These are phyloP conservation scores for Aphodius sticticus DNA, from an alignment of 2,888 invertebrate genomes.

Conservation along the genomic window DNA sequence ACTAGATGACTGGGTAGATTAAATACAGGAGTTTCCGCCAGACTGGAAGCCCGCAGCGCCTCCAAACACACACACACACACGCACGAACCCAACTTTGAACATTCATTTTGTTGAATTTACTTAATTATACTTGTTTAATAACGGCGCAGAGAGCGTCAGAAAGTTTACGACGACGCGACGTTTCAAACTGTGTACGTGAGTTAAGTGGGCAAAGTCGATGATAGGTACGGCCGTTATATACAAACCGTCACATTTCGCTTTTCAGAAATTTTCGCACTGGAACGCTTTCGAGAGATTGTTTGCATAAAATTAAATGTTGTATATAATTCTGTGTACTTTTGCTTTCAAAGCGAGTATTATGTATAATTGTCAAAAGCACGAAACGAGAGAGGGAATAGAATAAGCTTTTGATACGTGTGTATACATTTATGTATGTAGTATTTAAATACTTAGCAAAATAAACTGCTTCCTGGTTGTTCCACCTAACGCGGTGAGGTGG, in stretches of 20 bases:
- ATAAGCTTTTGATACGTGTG: constrained; percentile 14
- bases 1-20: constrained; percentile 16
- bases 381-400: not conserved
- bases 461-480: too few species aligned
- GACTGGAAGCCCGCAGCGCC: not conserved
- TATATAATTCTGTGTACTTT: not conserved
- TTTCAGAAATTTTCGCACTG: constrained; percentile 12
- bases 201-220: not conserved
- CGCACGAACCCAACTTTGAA: constrained; percentile 8
- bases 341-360: not conserved
- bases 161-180: not conserved
- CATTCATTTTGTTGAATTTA: constrained; percentile 24
- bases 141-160: constrained; percentile 4
- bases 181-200: not conserved
- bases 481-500: too few species aligned
- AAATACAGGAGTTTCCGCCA: constrained; percentile 19
- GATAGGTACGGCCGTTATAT: not conserved
- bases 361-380: constrained; percentile 15
- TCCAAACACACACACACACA: not conserved
- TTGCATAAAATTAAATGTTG: not conserved
- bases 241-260: not conserved
- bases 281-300: constrained; percentile 5
- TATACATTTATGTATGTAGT: not conserved
- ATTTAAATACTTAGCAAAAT: too few species aligned
- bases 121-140: constrained; percentile 20